Base-by-base conservation (phyloP, 2,888 invertebrate genomes). In the Dolichomitus sp. region DNA sequence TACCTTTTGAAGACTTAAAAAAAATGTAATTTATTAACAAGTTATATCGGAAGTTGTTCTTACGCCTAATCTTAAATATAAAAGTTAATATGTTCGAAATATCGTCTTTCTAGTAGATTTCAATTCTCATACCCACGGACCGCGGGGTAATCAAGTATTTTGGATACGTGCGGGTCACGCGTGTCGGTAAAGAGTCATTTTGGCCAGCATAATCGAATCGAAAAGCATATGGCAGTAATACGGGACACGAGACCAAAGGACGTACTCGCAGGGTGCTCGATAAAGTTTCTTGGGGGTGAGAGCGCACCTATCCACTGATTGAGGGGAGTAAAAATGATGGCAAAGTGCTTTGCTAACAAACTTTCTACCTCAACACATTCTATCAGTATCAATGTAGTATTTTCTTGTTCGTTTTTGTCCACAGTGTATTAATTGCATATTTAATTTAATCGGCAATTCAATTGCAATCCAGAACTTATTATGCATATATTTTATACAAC, bases 161-260 rank as follows among this genome's bases (percentile, higher is more conserved):
- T 76, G 84, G 80, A 81, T 87, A 69, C 89, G 89, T 91, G 91
- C 91, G 92, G 91, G 92, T 91, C 88, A 57, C 54, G 90, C 89
- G 89, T 90, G 90, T 89, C 89, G 81, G 75, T 70, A 57, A 87
- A 88, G 89, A 90, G 90, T 90, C 90, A 91, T 90, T 88, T 88
- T 89, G 80, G 85, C 89, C 89, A 88, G 89, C 88, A 91, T 91
- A 77, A 84, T 77, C 59, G 65, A 76, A 85, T 81, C 61, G 83
- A 68, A 87, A 87, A 90, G 85, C 92, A 91, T 92, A 92, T 91
- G 91, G 90, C 87, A 85, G 80, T 61, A 85, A 88, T 87, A 90
- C 87, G 89, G 89, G 89, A 87, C 85, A 81, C 86, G 81, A 87
- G 85, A 78, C 85, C 85, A 52, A 73, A 86, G 86, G 80, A 74